These are phyloP conservation scores for Pluvialis apricaria DNA, from an alignment of 2,113 vertebrate species.

Conservation along the genomic window DNA sequence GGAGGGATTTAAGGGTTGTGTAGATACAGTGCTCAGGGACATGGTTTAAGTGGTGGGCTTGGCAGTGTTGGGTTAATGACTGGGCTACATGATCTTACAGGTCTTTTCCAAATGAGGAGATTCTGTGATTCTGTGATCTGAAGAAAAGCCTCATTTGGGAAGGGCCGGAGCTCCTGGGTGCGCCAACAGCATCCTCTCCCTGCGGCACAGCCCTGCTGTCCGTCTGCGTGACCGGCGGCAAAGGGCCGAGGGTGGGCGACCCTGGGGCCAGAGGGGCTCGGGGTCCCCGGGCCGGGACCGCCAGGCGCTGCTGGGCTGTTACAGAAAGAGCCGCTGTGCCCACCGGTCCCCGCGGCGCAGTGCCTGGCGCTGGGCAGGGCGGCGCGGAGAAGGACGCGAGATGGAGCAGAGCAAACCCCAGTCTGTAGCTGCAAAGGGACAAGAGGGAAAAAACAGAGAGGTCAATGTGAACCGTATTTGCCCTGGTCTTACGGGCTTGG, in stretches of 20 bases:
- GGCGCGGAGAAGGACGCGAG: not conserved
- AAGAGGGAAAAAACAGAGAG: accelerated
- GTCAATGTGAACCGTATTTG: accelerated
- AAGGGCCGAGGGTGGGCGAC: not conserved
- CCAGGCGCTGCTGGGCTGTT: accelerated
- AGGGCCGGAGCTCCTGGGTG: not conserved
- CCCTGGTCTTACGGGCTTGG: not conserved
- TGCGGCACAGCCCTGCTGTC: not conserved
- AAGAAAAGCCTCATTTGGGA: not conserved
- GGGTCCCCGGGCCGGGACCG: not conserved
- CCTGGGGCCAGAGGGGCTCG: accelerated
- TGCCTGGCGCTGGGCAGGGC: not conserved
- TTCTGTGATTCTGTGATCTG: too few relatives aligned
- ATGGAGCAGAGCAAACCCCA: accelerated
- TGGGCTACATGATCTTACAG: too few relatives aligned
- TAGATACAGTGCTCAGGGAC: too few relatives aligned
- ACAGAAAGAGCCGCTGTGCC: not conserved
- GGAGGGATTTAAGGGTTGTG: too few relatives aligned
- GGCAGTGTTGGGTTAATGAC: too few relatives aligned
- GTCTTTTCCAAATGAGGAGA: too few relatives aligned
- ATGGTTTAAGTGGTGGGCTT: too few relatives aligned
- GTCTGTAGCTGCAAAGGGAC: not conserved
- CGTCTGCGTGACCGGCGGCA: accelerated
- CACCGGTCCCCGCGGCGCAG: accelerated
- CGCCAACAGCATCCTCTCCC: not conserved